These are phyloP conservation scores for Alligator mississippiensis DNA, from an alignment of 2,113 vertebrate genomes.

Conservation along the genomic window DNA sequence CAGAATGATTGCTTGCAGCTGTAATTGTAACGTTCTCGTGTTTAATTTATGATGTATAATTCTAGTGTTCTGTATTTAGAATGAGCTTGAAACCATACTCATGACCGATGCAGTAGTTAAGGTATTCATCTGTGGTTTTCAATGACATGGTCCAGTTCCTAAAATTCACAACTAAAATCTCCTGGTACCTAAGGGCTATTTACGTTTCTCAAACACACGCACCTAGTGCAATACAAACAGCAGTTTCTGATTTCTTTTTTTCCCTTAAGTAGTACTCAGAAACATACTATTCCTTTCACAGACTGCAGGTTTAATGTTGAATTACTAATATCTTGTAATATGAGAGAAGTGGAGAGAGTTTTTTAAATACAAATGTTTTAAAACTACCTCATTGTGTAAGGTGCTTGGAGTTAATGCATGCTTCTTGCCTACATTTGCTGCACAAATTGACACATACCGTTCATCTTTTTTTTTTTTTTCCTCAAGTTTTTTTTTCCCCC, in stretches of 20 bases:
- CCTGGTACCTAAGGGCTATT: not conserved
- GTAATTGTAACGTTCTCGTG: not conserved
- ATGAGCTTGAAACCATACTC: constrained; percentile 15
- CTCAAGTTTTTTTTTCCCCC: constrained; percentile 44
- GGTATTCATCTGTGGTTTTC: constrained; percentile 23
- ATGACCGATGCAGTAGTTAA: not conserved
- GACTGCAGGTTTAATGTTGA: constrained; percentile 42
- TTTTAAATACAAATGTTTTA: constrained; percentile 66
- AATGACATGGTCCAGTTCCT: not conserved
- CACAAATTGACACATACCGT: constrained; percentile 66
- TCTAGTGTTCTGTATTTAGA: constrained; percentile 25
- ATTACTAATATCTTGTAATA: constrained; percentile 42
- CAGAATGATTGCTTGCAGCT: constrained; percentile 21
- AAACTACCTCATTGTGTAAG: constrained; percentile 33
- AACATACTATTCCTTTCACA: constrained; percentile 39
- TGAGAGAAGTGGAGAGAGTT: constrained; percentile 17
- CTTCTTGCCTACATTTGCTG: constrained; percentile 64
- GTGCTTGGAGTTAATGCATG: constrained; percentile 72
- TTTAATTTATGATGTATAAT: constrained; percentile 2
- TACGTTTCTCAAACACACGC: constrained; percentile 38
- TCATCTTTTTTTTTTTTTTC: constrained; percentile 57
- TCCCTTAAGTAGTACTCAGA: not conserved
- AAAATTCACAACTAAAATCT: constrained; percentile 10
- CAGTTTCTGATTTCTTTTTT: not conserved
- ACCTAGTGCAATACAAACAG: constrained; percentile 5